phyloP scores from a whole-genome alignment of 1,140 invertebrate species.

The Polyergus mexicanus region DNA sequence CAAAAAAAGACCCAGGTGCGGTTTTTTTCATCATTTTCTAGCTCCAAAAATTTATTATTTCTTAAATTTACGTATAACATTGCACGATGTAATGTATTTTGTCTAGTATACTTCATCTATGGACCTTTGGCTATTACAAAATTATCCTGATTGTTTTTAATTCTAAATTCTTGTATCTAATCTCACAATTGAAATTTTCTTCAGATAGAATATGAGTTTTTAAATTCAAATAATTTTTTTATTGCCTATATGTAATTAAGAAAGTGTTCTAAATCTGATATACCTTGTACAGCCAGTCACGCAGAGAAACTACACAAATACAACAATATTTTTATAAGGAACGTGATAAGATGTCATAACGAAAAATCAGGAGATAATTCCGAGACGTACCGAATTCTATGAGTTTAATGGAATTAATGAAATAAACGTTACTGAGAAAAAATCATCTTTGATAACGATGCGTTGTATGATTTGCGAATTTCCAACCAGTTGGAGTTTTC shows the following conservation, averaged over 20 bases:
- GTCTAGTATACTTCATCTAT: neutral
- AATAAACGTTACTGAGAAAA: slow-evolving; percentile 78
- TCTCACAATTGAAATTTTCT: neutral
- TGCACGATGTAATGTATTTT: neutral
- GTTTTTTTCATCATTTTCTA: neutral
- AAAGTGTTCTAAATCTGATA: neutral
- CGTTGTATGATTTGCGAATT: slow-evolving; percentile 80
- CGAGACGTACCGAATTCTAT: neutral
- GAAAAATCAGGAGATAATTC: slow-evolving; percentile 24
- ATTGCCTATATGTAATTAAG: neutral
- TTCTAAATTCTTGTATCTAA: neutral
- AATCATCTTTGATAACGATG: slow-evolving; percentile 78
- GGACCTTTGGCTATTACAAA: neutral
- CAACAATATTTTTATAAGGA: neutral
- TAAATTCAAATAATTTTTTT: neutral
- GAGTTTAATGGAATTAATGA: slow-evolving; percentile 73
- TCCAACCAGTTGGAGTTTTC: slow-evolving; percentile 69
- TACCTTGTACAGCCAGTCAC: neutral
- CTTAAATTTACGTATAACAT: neutral
- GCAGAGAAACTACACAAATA: neutral
- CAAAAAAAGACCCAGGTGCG: neutral
- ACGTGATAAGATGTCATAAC: neutral
- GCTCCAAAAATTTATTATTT: neutral
- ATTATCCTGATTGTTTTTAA: neutral
- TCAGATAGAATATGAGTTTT: neutral